Base-by-base conservation (phyloP, 2,797 vertebrate species). In the Cetoscarus ocellatus region DNA sequence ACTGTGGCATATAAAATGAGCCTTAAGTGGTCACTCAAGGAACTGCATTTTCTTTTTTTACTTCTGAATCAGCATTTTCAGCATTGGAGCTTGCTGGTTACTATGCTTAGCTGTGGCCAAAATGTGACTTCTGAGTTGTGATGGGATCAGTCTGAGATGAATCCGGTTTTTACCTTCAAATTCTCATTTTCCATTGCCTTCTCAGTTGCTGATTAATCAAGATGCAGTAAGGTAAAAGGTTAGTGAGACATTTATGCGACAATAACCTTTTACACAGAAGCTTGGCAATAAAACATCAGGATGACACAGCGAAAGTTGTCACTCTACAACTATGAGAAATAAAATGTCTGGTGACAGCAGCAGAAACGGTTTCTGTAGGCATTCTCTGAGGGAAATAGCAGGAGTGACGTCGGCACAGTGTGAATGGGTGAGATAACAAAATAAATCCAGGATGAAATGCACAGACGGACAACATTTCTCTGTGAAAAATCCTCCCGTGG, bases 341-440 rank as follows among this genome's bases (percentile, higher is more conserved):
- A 49, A 77, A 70, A 67, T 42, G 59, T 35, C 48, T 8, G 50
- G 67, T 55, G 70, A 73, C 35, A 10, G 36, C 48, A 54, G 71
- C 45, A 58, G 52, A 77, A 61, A 56, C 35, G 6, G 34, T 36
- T 27, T 19, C 8, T 52, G 38, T 59, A 39, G n/a, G 52, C 4
- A 10, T 19, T 14, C 15, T 39, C 48, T 6, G 17, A 51, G 47
- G 45, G 35, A 44, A 15, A 59, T 18, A 66, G 53, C 67, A n/a
- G 9, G 43, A 42, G 27, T 15, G 61, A 74, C 35, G 45, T 11
- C 18, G 44, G 39, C 64, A 38, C 43, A 50, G 38, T 34, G 57
- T 67, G 77, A 75, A 63, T 10, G 47, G 38, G 58, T 12, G 14
- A 75, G 53, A 79, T 65, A 69, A 75, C 48, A 67, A 70, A n/a